Percentiles rank a stretch among this genome's conserved stretches.
Conservation (phyloP, 2,888 invertebrate genomes). For the Ophonus ardosiacus region DNA sequence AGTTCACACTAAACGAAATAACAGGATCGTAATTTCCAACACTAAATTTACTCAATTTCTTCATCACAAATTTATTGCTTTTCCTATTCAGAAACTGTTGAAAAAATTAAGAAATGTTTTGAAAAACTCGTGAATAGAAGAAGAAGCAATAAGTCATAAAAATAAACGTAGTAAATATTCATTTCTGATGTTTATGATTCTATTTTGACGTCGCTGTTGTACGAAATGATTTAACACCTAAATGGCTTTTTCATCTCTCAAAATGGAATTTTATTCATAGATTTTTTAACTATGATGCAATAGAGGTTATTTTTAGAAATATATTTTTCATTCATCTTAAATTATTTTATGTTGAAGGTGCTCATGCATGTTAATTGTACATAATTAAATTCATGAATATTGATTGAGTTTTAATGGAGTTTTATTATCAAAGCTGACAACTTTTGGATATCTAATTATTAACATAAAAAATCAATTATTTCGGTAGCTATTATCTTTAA, state of each 20-base stretch:
- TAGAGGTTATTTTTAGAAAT: slow-evolving; percentile 24
- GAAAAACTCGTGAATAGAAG: slow-evolving; percentile 40
- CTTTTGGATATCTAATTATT: slow-evolving; percentile 32
- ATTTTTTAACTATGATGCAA: slow-evolving; percentile 18
- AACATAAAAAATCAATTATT: slow-evolving; percentile 41
- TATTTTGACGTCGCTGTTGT: slow-evolving; percentile 50
- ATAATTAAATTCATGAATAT: slow-evolving; percentile 44
- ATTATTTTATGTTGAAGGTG: slow-evolving; percentile 2
- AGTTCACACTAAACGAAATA: slow-evolving; percentile 49
- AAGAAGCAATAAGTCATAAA: slow-evolving; percentile 12
- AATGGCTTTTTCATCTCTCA: slow-evolving; percentile 11
- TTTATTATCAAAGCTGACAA: slow-evolving; percentile 15
- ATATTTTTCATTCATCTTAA: slow-evolving; percentile 1
- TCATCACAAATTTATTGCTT: slow-evolving; percentile 38
- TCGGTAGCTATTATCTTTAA: slow-evolving; percentile 2
- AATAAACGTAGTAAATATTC: slow-evolving; percentile 40
- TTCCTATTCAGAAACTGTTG: slow-evolving; percentile 4
- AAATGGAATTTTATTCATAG: slow-evolving; percentile 50
- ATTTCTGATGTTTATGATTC: slow-evolving; percentile 48
- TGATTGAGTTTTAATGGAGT: slow-evolving; percentile 35
- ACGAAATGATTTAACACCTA: slow-evolving; percentile 50
- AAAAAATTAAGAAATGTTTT: slow-evolving; percentile 51
- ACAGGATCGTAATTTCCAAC: slow-evolving; percentile 37
- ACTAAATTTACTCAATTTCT: slow-evolving; percentile 16
- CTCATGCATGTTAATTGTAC: slow-evolving; percentile 12